Conservation (phyloP, 2,113 vertebrate species). For the Hemichromis elongatus region DNA sequence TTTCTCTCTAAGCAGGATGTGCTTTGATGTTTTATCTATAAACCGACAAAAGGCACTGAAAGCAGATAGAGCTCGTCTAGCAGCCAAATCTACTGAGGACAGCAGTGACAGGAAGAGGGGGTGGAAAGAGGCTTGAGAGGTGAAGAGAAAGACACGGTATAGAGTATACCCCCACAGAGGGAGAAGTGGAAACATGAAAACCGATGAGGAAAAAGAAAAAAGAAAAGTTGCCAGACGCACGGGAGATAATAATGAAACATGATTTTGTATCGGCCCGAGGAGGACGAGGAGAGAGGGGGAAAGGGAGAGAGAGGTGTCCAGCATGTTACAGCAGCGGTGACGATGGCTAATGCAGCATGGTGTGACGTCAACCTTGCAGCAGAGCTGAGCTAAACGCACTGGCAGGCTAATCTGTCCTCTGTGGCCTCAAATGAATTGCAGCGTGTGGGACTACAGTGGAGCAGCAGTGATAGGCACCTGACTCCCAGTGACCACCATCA, state of each 20-base stretch:
- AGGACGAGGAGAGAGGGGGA: neutral
- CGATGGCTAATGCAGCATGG: conserved; percentile 62
- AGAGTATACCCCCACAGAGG: conserved; percentile 1
- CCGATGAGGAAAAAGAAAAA: neutral
- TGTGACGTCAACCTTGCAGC: conserved; percentile 74
- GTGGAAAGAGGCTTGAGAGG: conserved; percentile 33
- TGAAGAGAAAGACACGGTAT: conserved; percentile 11
- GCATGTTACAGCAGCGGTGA: conserved; percentile 57
- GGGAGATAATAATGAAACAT: neutral
- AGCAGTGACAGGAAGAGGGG: conserved; percentile 40
- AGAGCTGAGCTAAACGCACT: conserved; percentile 51
- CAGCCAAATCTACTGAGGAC: conserved; percentile 49
- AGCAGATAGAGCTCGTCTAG: conserved; percentile 44
- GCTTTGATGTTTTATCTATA: conserved; percentile 74
- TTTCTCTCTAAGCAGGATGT: conserved; percentile 55
- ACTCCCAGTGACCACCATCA: conserved; percentile 1
- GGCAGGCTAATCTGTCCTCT: conserved; percentile 64
- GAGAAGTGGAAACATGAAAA: conserved; percentile 15
- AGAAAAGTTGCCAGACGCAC: neutral
- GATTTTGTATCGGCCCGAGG: neutral
- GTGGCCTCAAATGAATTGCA: conserved; percentile 57
- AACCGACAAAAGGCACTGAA: conserved; percentile 54
- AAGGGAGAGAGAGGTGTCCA: conserved; percentile 21
- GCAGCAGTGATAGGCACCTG: neutral
- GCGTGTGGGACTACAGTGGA: conserved; percentile 6